These are phyloP conservation scores for Muscidifurax raptorellus DNA, from an alignment of 1,140 invertebrate species.

Conservation along the genomic window DNA sequence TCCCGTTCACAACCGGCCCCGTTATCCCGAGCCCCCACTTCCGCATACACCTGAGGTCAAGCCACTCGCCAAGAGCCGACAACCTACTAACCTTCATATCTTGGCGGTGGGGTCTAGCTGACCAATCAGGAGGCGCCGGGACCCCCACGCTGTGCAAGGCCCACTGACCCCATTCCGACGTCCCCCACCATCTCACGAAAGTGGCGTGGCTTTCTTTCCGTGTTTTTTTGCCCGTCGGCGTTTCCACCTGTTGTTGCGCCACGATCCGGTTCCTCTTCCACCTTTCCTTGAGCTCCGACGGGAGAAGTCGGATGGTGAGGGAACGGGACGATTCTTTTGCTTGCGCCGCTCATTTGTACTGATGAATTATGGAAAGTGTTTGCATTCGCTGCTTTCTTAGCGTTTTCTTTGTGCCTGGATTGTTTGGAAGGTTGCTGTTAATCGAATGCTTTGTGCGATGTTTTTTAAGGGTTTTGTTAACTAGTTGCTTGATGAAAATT, in stretches of 20 bases:
- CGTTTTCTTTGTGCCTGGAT: not conserved
- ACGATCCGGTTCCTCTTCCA: conserved; percentile 43
- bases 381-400: not conserved
- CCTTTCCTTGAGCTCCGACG: not conserved
- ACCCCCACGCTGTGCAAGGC: conserved; percentile 58
- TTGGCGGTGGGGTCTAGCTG: conserved; percentile 38
- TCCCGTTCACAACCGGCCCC: conserved; percentile 64
- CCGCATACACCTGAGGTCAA: conserved; percentile 29
- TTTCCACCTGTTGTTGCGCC: conserved; percentile 41
- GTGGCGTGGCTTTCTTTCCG: conserved; percentile 43
- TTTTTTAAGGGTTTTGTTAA: too few species aligned
- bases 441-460: too few species aligned
- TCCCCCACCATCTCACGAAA: conserved; percentile 40
- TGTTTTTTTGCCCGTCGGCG: conserved; percentile 26
- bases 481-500: too few species aligned
- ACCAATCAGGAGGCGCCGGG: conserved; percentile 59
- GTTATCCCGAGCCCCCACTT: conserved; percentile 58
- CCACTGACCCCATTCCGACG: conserved; percentile 56
- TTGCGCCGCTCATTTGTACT: conserved; percentile 7
- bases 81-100: conserved; percentile 68
- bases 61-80: conserved; percentile 55
- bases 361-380: conserved; percentile 49
- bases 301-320: not conserved
- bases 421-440: not conserved
- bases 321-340: not conserved